Evolutionary conservation across 2,797 vertebrate genomes (phyloP).

Genomic region (Petrocephalus sullivani): DNA sequence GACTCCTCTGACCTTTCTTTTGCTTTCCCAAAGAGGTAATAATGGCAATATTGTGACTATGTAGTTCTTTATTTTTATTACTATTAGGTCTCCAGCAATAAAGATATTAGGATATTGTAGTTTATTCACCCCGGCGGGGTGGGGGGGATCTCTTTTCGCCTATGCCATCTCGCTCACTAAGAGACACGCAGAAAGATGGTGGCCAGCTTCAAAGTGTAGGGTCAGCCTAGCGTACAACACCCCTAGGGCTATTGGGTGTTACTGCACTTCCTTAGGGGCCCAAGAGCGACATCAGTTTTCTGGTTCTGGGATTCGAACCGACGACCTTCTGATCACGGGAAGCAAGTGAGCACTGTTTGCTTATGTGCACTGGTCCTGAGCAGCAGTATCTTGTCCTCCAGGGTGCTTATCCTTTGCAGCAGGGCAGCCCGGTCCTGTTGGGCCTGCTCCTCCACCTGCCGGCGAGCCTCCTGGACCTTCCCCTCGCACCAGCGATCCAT

Average conservation of each 20-base stretch:
- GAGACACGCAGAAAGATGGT: neutral
- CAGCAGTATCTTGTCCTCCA: constrained; percentile 77
- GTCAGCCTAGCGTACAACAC: neutral
- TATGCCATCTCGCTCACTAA: neutral
- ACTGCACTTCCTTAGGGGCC: neutral
- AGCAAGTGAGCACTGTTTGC: neutral
- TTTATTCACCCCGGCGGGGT: neutral
- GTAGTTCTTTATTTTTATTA: neutral
- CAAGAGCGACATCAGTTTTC: neutral
- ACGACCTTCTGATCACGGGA: neutral
- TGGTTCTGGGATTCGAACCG: neutral
- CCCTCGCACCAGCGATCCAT: constrained; percentile 86
- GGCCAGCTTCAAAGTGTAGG: neutral
- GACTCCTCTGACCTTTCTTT: neutral
- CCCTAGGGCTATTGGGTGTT: neutral
- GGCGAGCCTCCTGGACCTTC: constrained; percentile 73
- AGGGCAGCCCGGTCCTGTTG: constrained; percentile 68
- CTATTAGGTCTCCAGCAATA: neutral
- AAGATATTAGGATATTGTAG: neutral
- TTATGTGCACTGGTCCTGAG: constrained; percentile 67
- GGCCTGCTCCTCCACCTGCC: constrained; percentile 64
- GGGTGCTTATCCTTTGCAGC: constrained; percentile 66
- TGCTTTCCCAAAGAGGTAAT: neutral
- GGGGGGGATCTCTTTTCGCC: neutral
- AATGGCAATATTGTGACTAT: neutral